These are phyloP conservation scores for Xiphias gladius DNA, from an alignment of 2,113 vertebrate genomes.

Conservation along the genomic window DNA sequence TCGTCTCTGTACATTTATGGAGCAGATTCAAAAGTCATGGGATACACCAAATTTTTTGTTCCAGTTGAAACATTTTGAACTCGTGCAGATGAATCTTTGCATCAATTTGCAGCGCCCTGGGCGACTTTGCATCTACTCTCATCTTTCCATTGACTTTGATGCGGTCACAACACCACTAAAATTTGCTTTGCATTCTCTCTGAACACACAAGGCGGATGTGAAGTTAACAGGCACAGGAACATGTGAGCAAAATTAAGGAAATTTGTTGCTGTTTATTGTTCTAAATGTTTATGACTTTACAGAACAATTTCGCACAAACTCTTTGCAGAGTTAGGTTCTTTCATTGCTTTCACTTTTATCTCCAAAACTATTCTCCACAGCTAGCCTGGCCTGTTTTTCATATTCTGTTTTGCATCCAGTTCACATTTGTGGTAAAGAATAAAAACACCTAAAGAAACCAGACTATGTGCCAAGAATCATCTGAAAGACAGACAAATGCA, in stretches of 20 bases:
- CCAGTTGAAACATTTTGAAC: no score
- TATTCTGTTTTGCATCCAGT: neutral
- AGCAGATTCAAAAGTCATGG: no score
- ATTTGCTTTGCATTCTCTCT: neutral
- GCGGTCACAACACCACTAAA: neutral
- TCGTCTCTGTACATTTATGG: no score
- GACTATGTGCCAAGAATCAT: conserved; percentile 2
- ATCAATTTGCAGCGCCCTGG: no score
- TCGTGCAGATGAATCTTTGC: no score
- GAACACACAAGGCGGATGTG: neutral
- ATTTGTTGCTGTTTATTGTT: neutral
- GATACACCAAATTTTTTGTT: no score
- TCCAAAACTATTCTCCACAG: neutral
- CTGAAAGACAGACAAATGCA: conserved; percentile 27
- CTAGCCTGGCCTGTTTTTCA: neutral
- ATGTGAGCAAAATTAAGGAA: neutral
- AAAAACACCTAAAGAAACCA: conserved; percentile 11
- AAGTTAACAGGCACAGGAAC: neutral
- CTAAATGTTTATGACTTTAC: neutral
- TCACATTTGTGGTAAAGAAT: conserved; percentile 21
- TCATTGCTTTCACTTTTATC: neutral
- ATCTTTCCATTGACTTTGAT: neutral
- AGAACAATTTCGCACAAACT: conserved; percentile 2
- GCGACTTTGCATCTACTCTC: no score
- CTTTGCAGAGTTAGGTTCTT: neutral